phyloP scores from a whole-genome alignment of 1,140 invertebrate genomes.

The Leptoteleia sp. region DNA sequence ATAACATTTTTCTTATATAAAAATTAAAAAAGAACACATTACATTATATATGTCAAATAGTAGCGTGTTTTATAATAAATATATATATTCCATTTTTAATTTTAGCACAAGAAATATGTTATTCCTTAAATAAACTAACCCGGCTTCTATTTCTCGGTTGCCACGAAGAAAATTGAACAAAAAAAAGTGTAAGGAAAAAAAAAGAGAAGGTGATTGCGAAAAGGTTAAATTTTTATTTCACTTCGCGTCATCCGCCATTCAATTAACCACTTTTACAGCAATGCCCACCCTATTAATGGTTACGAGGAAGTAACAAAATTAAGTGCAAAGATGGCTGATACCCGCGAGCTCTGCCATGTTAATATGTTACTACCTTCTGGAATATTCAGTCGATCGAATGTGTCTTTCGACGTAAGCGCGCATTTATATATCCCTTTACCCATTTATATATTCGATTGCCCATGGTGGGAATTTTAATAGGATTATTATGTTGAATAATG shows the following conservation, averaged over 20 bases:
- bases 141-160: no score
- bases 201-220: conserved; percentile 4
- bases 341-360: conserved; percentile 46
- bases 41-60: no score
- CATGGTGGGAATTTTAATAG: conserved; percentile 16
- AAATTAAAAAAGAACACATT: no score
- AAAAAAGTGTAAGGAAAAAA: conserved; percentile 3
- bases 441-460: conserved; percentile 50
- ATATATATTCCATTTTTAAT: no score
- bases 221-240: conserved; percentile 12
- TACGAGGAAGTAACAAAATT: conserved; percentile 50
- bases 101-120: no score
- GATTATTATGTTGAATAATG: conserved; percentile 19
- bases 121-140: no score
- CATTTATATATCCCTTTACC: conserved; percentile 45
- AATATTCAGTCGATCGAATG: conserved; percentile 44
- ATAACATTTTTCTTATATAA: no score
- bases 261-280: conserved; percentile 44
- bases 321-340: conserved; percentile 53
- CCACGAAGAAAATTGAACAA: no score
- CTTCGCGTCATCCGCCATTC: conserved; percentile 21
- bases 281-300: conserved; percentile 30
- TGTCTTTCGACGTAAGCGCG: conserved; percentile 12
- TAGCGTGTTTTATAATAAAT: no score
- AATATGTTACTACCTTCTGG: conserved; percentile 38